Percentiles rank a stretch among this genome's conserved stretches.
Evolutionary conservation across 2,888 invertebrate species (phyloP).

Genomic region (Dasysyrphus tricinctus): DNA sequence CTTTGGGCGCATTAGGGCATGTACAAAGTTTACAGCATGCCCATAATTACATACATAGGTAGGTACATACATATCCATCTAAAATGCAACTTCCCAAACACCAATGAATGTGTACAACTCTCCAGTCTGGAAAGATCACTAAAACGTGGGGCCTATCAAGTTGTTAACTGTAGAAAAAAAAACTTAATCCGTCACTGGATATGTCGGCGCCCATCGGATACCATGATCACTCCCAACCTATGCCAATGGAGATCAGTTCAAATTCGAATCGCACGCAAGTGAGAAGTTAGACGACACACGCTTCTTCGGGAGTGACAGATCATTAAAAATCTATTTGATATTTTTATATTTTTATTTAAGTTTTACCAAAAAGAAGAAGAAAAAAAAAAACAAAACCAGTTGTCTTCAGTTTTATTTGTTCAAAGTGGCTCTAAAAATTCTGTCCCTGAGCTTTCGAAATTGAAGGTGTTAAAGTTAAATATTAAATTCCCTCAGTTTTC

Average conservation of each 20-base stretch:
- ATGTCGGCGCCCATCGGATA: conserved; percentile 10
- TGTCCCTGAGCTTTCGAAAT: conserved; percentile 61
- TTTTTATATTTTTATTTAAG: not conserved
- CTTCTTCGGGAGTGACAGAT: conserved; percentile 53
- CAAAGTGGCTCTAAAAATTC: conserved; percentile 36
- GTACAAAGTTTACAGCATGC: too few species aligned
- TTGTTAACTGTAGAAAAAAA: not conserved
- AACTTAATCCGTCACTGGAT: conserved; percentile 4
- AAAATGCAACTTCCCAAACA: too few species aligned
- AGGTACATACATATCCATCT: too few species aligned
- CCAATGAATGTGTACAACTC: too few species aligned
- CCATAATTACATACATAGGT: too few species aligned
- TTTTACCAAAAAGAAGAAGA: not conserved
- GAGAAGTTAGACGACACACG: conserved; percentile 53
- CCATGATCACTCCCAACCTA: conserved; percentile 39
- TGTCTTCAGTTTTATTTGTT: conserved; percentile 59
- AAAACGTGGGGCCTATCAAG: not conserved
- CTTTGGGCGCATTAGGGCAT: too few species aligned
- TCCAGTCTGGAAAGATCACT: too few species aligned
- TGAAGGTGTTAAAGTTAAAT: conserved; percentile 59
- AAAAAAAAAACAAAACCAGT: conserved; percentile 31
- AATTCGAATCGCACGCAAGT: conserved; percentile 69
- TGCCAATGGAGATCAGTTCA: conserved; percentile 62
- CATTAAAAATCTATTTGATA: conserved; percentile 1
- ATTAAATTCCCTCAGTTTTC: conserved; percentile 23